Percentiles rank a stretch among this genome's conserved stretches.
Conservation (phyloP, 2,797 vertebrate species). For the Odontamblyopus lacepedii region DNA sequence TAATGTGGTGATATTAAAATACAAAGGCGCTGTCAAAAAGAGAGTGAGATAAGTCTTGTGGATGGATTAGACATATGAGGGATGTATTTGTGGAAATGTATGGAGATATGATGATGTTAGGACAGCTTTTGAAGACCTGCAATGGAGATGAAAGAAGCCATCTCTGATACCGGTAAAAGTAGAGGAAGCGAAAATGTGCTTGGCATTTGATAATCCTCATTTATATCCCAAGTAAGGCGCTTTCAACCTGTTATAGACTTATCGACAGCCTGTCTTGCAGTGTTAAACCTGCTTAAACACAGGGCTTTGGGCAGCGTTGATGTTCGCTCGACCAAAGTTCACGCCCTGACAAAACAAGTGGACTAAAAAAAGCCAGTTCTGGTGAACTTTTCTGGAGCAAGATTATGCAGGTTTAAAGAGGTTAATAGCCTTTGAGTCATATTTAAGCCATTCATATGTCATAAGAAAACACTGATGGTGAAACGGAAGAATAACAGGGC, state of each 20-base stretch:
- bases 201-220: slow-evolving; percentile 62
- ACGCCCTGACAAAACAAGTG: slow-evolving; percentile 38
- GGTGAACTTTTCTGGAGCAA: neutral
- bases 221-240: slow-evolving; percentile 49
- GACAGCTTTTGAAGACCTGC: slow-evolving; percentile 50
- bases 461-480: neutral
- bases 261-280: slow-evolving; percentile 40
- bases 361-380: slow-evolving; percentile 32
- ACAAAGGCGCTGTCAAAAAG: slow-evolving; percentile 49
- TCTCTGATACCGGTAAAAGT: slow-evolving; percentile 41
- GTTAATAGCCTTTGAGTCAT: neutral
- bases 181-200: slow-evolving; percentile 43
- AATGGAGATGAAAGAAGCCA: slow-evolving; percentile 56
- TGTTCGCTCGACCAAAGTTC: slow-evolving; percentile 18
- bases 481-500: neutral
- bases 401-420: slow-evolving; percentile 29
- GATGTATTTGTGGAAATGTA: slow-evolving; percentile 29
- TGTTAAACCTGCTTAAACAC: slow-evolving; percentile 35
- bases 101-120: slow-evolving; percentile 32
- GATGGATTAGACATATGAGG: slow-evolving; percentile 36
- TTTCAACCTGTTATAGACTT: slow-evolving; percentile 35
- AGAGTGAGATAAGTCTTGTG: slow-evolving; percentile 51
- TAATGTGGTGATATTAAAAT: slow-evolving; percentile 59
- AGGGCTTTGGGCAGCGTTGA: slow-evolving; percentile 21
- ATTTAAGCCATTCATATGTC: neutral